Base-by-base conservation (phyloP, 1,140 invertebrate genomes). In the Fragariocoptes setiger region DNA sequence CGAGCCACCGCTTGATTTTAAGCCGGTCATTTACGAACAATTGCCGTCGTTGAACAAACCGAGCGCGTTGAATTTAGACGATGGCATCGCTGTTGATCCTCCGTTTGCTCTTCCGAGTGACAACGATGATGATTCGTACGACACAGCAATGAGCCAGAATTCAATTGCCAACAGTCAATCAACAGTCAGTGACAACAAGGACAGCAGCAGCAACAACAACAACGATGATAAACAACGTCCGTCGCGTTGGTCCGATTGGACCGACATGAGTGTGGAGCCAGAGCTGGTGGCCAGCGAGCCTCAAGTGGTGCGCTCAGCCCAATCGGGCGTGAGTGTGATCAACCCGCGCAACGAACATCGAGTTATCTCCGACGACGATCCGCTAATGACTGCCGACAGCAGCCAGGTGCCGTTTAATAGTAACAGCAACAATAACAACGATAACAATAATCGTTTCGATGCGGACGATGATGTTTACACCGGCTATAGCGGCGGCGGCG, bases 1-100 rank as follows among this genome's bases (percentile, higher is more conserved):
- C 4, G 37, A 48, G 25, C 46, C 46, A 22, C 46, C 46, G 25
- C 39, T 15, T 19, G 35, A 46, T 19, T 47, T 47, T 37, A 31
- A 47, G 21, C 46, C 46, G 21, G 40, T 47, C 22, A 42, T 46
- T 19, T 46, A 44, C 21, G 25, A 31, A 31, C n/a, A 8, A 8
- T 8, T 8, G 25, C 25, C 25, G n/a, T 8, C 8, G 25, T n/a
- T n/a, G n/a, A 8, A 31, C 8, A 31, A 31, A n/a, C 25, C 25
- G 25, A 8, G 8, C 25, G 25, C 25, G 25, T 8, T 8, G 8
- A 8, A 31, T n/a, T n/a, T 31, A 8, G 8, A 8, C 8, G 8
- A 8, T 8, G n/a, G 25, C 25, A 8, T n/a, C 8, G 25, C n/a
- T 31, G 25, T 8, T n/a, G 25, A 31, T 31, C 25, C 8, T 8